A percentile compares a stretch with the other conserved stretches of the same genome.
Evolutionary conservation across 2,797 vertebrate genomes (phyloP).

Genomic region (Odontamblyopus rebecca): DNA sequence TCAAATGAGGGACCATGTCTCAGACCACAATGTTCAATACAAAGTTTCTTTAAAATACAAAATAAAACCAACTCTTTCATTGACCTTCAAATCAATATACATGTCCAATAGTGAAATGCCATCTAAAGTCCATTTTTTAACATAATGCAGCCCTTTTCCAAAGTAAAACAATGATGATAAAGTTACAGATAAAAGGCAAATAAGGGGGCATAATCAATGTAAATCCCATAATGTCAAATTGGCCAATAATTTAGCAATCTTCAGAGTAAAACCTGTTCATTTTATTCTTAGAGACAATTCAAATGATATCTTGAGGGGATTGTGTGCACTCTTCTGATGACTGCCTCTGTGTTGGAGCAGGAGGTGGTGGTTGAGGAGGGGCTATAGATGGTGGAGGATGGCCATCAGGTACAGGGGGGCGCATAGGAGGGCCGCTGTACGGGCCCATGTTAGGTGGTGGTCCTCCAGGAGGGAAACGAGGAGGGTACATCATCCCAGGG

Average conservation of each 20-base stretch:
- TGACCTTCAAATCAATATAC: neutral
- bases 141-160: too few species aligned
- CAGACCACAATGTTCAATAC: neutral
- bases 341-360: constrained; percentile 42
- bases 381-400: constrained; percentile 44
- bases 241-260: neutral
- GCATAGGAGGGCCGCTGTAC: constrained; percentile 35
- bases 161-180: too few species aligned
- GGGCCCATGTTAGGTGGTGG: constrained; percentile 39
- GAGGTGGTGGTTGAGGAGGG: constrained; percentile 40
- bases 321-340: constrained; percentile 43
- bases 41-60: neutral
- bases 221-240: neutral
- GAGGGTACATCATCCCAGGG: constrained; percentile 62
- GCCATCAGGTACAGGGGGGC: constrained; percentile 28
- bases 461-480: constrained; percentile 58
- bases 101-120: neutral
- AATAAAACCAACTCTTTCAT: neutral
- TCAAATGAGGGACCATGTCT: neutral
- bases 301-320: constrained; percentile 58
- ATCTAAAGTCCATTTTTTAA: too few species aligned
- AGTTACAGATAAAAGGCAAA: neutral
- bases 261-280: constrained; percentile 9
- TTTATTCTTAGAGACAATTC: constrained; percentile 31
- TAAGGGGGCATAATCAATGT: neutral